Base-by-base conservation (phyloP, 1,140 invertebrate species). In the Calycopis cecrops region DNA sequence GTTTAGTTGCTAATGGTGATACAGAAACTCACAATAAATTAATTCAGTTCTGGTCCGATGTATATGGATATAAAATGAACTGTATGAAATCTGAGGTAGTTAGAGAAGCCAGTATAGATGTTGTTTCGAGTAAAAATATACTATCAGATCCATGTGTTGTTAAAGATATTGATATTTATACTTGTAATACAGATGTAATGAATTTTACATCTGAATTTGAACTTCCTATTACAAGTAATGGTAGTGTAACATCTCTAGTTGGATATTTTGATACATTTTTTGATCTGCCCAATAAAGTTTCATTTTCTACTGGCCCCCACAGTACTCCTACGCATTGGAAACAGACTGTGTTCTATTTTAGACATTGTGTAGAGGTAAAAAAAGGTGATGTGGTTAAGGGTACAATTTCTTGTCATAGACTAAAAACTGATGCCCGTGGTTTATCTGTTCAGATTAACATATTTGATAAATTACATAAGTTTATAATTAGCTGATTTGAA, bases 31-130 rank as follows among this genome's bases (percentile, higher is more conserved):
- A 96, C 68, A 89, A 92, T 34, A 91, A 93, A 52, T 81, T 94
- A 18, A 91, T 97, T 1, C 90, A 91, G 78, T 98, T 96, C 85
- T 99, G 98, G 98, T 93, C 97, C 12, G 92, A 98, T 89, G 98
- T 99, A 0, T 99, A 99, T 76, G 98, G 97, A 0, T 99, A 97
- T 77, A 96, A 97, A 88, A 99, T 99, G 98, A 94, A 93, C 59
- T 96, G 93, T 67, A 95, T 99, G 91, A 94, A 95, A 72, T 91
- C 92, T 33, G 94, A 97, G 67, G 96, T 97, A 0, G 90, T 99
- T 0, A 90, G 92, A 63, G 97, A 99, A 88, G 96, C 97, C 0
- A 91, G 94, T 21, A 93, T 99, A 44, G 96, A 98, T 67, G 88
- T 95, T 52, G 95, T 98, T 1, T 91, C 94, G 57, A 78, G 89